Evolutionary conservation across 2,797 vertebrate species (phyloP).

Genomic region (Choloepus didactylus): DNA sequence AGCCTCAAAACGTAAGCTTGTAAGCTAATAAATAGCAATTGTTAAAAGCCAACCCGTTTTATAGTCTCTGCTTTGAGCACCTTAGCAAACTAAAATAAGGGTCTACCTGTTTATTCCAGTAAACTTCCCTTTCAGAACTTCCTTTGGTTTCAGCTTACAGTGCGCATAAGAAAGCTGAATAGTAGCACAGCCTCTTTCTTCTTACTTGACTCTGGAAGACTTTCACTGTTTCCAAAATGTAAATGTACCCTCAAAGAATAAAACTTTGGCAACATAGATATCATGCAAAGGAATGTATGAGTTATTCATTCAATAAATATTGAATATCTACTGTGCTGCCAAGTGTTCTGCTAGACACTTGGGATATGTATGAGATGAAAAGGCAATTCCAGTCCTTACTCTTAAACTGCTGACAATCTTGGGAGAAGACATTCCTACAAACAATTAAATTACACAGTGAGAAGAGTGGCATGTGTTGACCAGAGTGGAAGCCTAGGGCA

Average conservation of each 20-base stretch:
- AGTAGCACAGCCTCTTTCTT: not conserved
- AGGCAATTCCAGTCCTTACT: not conserved
- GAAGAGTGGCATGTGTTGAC: not conserved
- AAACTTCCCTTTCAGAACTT: constrained; percentile 22
- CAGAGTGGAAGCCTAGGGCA: not conserved
- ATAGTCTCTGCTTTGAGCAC: no score
- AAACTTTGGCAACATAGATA: constrained; percentile 23
- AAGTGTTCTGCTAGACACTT: not conserved
- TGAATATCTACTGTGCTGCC: not conserved
- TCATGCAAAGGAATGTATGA: not conserved
- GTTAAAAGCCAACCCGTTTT: no score
- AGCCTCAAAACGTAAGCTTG: no score
- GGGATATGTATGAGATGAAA: not conserved
- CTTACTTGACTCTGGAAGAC: constrained; percentile 5
- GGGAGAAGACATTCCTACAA: not conserved
- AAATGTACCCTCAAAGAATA: constrained; percentile 41
- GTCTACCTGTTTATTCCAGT: not conserved
- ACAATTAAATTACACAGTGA: not conserved
- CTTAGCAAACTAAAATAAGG: no score
- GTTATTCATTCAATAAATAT: constrained; percentile 39
- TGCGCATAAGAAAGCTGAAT: not conserved
- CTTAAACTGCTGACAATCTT: not conserved
- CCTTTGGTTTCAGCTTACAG: not conserved
- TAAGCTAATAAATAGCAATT: no score
- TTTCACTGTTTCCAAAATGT: constrained; percentile 51